Evolutionary conservation across 64 coral and sea anemone species (phyloP), one percentile per base, ranked within the genome.

Genomic region (Orbicella faveolata): DNA sequence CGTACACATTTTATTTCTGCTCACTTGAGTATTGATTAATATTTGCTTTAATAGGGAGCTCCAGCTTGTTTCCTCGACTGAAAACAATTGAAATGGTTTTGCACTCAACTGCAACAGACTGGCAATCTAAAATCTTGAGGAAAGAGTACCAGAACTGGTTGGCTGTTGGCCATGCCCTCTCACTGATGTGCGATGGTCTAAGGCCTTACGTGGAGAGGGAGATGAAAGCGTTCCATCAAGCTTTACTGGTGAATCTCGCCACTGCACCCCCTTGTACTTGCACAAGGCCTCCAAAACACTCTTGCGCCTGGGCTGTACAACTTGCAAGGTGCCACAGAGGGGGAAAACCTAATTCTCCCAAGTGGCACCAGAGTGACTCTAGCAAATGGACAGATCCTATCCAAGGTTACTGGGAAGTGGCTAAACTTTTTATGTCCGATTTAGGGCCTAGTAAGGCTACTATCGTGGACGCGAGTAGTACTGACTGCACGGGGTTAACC

Each of bases 381-480:
- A 72, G 86, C 1, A 19, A 33, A 63, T 98, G 96, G 96, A 74
- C 21, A 20, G 92, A 88, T 61, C 20, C 30, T 20, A 23, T 75
- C 34, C 0, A 8, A 52, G 93, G 93, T 18, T 63, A 81, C 69
- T 94, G 94, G 94, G 94, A 88, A n/a, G 36, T 95, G 8, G 94
- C 94, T 2, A 95, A 95, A 79, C 68, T 95, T 64, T 95, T 88
- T 36, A 95, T 92, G 94, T 82, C 89, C 9, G 94, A 95, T 89
- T 85, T 95, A 3, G 89, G 89, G 4, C 26, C 26, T 1, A 75
- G 79, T 23, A 82, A 81, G 21, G 44, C 69, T 35, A 23, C 57
- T 82, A 88, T 94, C 0, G 41, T 79, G 68, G 84, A 78, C 53
- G 74, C 81, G 2, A 62, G 59, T 53, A 80, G 39, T 16, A 95